A percentile compares a stretch with the other conserved stretches of the same genome.
Conservation (phyloP, 1,140 invertebrate genomes). For the Cydia strobilella region DNA sequence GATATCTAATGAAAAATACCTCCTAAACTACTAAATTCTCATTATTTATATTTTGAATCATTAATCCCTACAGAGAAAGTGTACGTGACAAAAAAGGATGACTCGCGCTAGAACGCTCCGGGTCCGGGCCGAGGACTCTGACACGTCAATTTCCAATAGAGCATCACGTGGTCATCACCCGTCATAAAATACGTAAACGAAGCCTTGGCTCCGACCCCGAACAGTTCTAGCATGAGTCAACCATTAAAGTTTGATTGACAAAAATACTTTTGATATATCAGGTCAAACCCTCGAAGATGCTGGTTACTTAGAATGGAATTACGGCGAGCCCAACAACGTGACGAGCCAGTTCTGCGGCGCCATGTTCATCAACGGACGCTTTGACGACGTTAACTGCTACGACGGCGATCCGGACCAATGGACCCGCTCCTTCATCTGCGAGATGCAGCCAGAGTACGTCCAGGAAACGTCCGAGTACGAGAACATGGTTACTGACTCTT, state of each 20-base stretch:
- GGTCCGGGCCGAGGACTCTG: no score
- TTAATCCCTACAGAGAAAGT: no score
- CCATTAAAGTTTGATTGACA: background rate
- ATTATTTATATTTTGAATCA: no score
- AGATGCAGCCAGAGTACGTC: background rate
- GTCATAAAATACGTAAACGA: no score
- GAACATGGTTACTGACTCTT: background rate
- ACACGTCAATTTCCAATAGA: no score
- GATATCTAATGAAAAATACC: no score
- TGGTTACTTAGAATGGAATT: background rate
- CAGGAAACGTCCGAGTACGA: background rate
- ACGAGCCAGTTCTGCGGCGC: constrained; percentile 6
- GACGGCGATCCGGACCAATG: background rate
- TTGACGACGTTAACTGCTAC: constrained; percentile 1
- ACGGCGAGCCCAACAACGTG: background rate
- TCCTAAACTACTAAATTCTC: no score
- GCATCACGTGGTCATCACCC: no score
- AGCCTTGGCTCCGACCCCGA: no score
- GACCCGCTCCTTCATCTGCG: constrained; percentile 11
- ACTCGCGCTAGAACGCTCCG: no score
- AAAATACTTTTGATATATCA: background rate
- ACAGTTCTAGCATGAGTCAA: no score
- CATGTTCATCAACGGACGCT: background rate
- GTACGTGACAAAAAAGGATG: no score
- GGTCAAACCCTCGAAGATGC: constrained; percentile 15